These are phyloP conservation scores for Nothoprocta pentlandii DNA, from an alignment of 2,113 vertebrate genomes.

Conservation along the genomic window DNA sequence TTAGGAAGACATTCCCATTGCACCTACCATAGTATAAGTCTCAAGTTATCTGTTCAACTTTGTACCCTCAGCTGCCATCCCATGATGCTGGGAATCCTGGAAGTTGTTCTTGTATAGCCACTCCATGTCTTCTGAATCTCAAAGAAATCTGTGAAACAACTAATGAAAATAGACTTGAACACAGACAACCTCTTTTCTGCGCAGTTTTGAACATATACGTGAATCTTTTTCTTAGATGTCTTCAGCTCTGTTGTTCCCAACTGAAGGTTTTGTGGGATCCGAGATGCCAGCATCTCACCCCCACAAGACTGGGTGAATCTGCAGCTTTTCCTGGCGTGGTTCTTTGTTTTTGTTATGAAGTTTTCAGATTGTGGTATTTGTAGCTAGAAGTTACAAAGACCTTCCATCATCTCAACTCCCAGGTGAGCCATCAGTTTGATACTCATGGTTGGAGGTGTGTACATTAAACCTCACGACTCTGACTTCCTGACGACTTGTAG, in stretches of 20 bases:
- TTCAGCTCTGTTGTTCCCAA: background rate
- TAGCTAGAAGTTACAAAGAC: background rate
- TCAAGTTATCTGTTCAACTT: background rate
- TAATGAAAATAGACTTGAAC: background rate
- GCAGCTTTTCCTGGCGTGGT: background rate
- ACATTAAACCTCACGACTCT: background rate
- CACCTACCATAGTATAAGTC: background rate
- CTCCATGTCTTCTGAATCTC: background rate
- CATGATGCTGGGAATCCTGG: background rate
- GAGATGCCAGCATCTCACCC: background rate
- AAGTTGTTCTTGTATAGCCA: background rate
- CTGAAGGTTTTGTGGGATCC: background rate
- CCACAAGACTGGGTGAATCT: rapidly evolving
- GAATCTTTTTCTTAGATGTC: background rate
- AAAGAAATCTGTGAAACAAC: background rate
- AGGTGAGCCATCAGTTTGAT: background rate
- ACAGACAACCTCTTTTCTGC: background rate
- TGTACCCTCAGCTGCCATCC: background rate
- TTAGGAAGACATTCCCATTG: background rate
- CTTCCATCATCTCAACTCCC: background rate
- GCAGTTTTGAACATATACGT: background rate
- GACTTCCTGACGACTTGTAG: background rate
- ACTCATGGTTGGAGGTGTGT: background rate
- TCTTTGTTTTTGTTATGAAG: background rate
- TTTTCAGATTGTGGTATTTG: background rate